These are phyloP conservation scores for Penelope pileata DNA, from an alignment of 2,113 vertebrate species.

Conservation along the genomic window DNA sequence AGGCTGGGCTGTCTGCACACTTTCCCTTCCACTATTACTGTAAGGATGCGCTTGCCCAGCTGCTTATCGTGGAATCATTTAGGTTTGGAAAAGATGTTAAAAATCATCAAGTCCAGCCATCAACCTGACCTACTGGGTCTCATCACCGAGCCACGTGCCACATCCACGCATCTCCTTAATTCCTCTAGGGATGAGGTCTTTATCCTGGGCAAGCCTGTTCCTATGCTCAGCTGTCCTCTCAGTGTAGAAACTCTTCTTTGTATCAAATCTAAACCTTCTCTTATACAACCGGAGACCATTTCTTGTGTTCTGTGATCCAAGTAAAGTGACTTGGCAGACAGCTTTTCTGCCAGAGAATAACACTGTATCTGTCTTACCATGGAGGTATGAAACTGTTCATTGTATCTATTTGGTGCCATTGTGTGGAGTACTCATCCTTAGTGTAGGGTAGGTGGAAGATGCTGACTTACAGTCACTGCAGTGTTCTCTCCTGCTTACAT, in stretches of 20 bases:
- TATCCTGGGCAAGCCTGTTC: background rate
- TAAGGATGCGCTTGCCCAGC: background rate
- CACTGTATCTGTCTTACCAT: background rate
- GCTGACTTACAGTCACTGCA: background rate
- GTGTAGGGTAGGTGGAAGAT: background rate
- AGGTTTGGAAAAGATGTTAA: too few species aligned
- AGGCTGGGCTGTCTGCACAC: background rate
- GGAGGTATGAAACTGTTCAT: background rate
- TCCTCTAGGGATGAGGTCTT: too few species aligned
- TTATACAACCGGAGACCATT: background rate
- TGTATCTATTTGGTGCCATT: accelerated
- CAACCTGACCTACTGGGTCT: too few species aligned
- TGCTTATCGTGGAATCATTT: accelerated
- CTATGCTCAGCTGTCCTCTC: background rate
- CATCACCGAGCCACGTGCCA: too few species aligned
- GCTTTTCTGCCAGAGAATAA: background rate
- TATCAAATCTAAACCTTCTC: background rate
- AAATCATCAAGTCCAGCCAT: too few species aligned
- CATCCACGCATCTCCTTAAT: too few species aligned
- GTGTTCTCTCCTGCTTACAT: background rate
- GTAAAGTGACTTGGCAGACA: background rate
- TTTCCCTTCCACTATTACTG: accelerated
- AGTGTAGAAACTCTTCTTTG: too few species aligned
- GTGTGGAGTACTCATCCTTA: accelerated
- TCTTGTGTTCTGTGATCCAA: background rate